Evolutionary conservation across 2,797 vertebrate genomes (phyloP).

Genomic region (Coregonus suidteri): DNA sequence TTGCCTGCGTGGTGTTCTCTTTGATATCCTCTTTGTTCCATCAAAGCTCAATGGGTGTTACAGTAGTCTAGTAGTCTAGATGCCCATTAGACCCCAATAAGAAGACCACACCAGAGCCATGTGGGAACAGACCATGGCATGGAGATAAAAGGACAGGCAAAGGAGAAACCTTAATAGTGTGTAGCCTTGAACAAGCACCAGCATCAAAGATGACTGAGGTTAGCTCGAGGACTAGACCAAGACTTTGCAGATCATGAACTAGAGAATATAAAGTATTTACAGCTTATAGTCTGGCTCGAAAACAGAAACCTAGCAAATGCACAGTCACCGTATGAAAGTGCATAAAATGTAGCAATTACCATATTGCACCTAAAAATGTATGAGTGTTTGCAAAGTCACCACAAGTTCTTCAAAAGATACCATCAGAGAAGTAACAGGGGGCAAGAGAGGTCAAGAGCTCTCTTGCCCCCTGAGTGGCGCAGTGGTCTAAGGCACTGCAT

Average conservation of each 20-base stretch:
- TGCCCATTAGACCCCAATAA: neutral
- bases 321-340: neutral
- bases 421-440: neutral
- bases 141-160: neutral
- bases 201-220: too few relatives aligned
- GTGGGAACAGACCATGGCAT: neutral
- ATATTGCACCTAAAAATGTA: neutral
- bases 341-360: neutral
- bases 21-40: constrained; percentile 1
- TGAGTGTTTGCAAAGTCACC: neutral
- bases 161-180: neutral
- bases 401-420: neutral
- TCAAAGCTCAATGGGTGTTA: neutral
- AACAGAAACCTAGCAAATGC: neutral
- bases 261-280: neutral
- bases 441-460: neutral
- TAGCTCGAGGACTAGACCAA: neutral
- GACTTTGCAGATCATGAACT: neutral
- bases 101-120: neutral
- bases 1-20: constrained; percentile 1
- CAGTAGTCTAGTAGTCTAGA: constrained; percentile 1
- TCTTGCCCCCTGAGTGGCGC: too few relatives aligned
- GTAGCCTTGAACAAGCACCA: neutral
- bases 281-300: neutral
- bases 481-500: too few relatives aligned